Evolutionary conservation across 2,888 invertebrate genomes (phyloP).

Genomic region (Aphodius granarius): DNA sequence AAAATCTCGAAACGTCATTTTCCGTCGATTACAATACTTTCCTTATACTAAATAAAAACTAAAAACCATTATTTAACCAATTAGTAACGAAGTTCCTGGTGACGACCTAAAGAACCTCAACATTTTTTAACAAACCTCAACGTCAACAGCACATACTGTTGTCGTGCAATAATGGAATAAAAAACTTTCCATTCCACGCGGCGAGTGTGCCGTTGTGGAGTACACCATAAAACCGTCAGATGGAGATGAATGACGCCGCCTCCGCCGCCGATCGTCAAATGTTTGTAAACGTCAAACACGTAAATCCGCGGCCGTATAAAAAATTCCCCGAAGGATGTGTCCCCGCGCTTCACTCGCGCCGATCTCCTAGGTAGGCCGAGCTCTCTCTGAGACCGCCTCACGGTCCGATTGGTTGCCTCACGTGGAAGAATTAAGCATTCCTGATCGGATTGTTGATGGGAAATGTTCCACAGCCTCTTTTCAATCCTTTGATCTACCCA

Average conservation of each 20-base stretch:
- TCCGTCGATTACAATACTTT: no score
- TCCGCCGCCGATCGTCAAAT: not conserved
- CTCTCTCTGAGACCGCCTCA: constrained; percentile 37
- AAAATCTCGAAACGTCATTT: no score
- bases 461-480: constrained; percentile 38
- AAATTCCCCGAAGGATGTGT: not conserved
- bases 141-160: no score
- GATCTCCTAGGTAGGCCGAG: constrained; percentile 32
- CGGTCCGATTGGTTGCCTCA: constrained; percentile 33
- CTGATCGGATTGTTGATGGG: constrained; percentile 38
- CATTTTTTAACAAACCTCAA: no score
- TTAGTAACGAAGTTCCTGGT: no score
- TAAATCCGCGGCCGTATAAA: not conserved
- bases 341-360: not conserved
- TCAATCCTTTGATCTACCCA: constrained; percentile 25
- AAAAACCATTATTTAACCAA: no score
- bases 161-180: not conserved
- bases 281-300: constrained; percentile 1
- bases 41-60: no score
- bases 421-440: constrained; percentile 36
- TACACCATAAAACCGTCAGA: not conserved
- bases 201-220: no score
- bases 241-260: not conserved
- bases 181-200: not conserved
- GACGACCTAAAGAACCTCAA: no score